Evolutionary conservation across 1,140 invertebrate species (phyloP), one percentile per base, ranked within the genome.

Genomic region (Papilio dardanus): DNA sequence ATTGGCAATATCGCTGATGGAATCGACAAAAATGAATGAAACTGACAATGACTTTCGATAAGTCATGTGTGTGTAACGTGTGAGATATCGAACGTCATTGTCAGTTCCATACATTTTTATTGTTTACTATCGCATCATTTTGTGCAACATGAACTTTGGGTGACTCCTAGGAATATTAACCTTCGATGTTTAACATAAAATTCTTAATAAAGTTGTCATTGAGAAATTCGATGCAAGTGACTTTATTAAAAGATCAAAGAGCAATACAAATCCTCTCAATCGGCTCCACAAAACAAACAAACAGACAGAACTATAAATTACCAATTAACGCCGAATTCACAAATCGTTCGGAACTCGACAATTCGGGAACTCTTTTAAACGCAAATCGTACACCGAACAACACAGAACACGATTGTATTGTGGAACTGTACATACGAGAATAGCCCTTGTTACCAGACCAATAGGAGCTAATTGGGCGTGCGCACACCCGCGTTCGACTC

Each of bases 291-390:
- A 62, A 28, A 58, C 54, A 58, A 62, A 62, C 54, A 30, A 28
- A 50, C 46, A 6, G 46, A 21, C n/a, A 50, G 19, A 37, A 69
- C 35, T 69, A 69, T 40, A 69, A 24, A 69, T 69, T 69, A n/a
- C 19, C 35, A 69, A 40, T 69, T 69, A 40, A 69, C 19, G 7
- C 35, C 21, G 67, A 69, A 69, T 69, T 69, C 67, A 69, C 33
- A 68, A 68, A 68, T 68, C 66, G 66, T 8, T 5, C 21, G 10
- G 1, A 8, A 19, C 66, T 68, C 66, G 35, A 68, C 66, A 40
- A 40, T 69, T 69, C 16, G 33, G 67, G 33, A 21, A 24, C 67
- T 69, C 67, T 69, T 69, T 69, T 40, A 69, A 69, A 69, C 35
- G 67, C 33, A 69, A 42, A 69, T 69, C 67, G 19, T 42, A 69